Evolutionary conservation across 2,888 invertebrate species (phyloP).

Genomic region (Troides helena): DNA sequence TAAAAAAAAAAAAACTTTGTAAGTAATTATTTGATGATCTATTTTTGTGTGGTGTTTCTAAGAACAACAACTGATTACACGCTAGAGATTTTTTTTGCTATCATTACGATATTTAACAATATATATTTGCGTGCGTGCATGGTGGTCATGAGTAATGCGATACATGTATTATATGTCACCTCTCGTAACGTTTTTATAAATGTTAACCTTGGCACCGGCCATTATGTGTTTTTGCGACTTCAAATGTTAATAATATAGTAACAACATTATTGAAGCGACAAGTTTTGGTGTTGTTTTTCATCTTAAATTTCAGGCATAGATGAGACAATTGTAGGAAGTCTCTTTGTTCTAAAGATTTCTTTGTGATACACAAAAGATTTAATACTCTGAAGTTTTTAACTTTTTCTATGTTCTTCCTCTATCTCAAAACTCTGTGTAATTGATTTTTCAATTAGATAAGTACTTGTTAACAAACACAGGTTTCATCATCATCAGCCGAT

Average conservation of each 20-base stretch:
- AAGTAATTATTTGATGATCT: slow-evolving; percentile 14
- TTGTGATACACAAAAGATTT: too few relatives aligned
- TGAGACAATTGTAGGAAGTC: too few relatives aligned
- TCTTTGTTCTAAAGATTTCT: too few relatives aligned
- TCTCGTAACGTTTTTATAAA: slow-evolving; percentile 14
- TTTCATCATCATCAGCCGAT: too few relatives aligned
- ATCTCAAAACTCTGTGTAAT: too few relatives aligned
- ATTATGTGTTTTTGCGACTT: slow-evolving; percentile 13
- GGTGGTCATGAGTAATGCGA: slow-evolving; percentile 10
- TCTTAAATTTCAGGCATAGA: neutral
- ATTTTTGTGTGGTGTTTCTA: slow-evolving; percentile 12
- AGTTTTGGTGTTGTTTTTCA: neutral
- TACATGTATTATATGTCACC: slow-evolving; percentile 21
- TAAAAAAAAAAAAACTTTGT: too few relatives aligned
- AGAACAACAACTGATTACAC: slow-evolving; percentile 4
- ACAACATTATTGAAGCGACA: neutral
- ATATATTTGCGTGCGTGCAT: slow-evolving; percentile 9
- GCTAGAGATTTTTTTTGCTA: slow-evolving; percentile 17
- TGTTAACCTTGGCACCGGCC: slow-evolving; percentile 14
- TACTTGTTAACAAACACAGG: too few relatives aligned
- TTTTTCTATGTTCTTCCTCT: too few relatives aligned
- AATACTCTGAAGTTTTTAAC: too few relatives aligned
- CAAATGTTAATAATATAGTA: slow-evolving; percentile 6
- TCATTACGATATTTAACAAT: slow-evolving; percentile 11
- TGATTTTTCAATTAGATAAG: too few relatives aligned